Evolutionary conservation across 2,888 invertebrate genomes (phyloP).

Genomic region (Oscheius sp.): DNA sequence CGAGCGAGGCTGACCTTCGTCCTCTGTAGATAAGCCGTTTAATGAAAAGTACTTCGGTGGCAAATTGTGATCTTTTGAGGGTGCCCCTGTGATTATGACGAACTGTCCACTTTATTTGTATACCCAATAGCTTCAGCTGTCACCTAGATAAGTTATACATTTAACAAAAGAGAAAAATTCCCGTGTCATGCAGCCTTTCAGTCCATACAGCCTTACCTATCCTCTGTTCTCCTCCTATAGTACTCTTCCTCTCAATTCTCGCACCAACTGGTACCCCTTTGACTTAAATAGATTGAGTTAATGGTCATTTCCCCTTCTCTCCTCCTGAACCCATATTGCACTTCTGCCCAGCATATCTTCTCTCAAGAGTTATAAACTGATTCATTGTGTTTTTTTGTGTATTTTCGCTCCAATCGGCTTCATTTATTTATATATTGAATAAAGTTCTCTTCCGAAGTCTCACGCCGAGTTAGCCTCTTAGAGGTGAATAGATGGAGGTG

Average conservation of each 20-base stretch:
- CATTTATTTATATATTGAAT: neutral
- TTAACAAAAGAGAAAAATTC: slow-evolving; percentile 6
- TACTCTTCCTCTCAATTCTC: slow-evolving; percentile 25
- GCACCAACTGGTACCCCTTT: slow-evolving; percentile 26
- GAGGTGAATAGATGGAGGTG: slow-evolving; percentile 29
- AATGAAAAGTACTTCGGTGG: slow-evolving; percentile 13
- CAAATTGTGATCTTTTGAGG: slow-evolving; percentile 9
- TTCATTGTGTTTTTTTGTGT: neutral
- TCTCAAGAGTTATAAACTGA: slow-evolving; percentile 1
- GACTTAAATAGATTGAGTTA: slow-evolving; percentile 33
- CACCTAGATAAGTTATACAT: neutral
- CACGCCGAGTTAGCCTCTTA: neutral
- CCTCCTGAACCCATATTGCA: slow-evolving; percentile 9
- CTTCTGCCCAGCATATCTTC: slow-evolving; percentile 20
- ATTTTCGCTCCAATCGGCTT: neutral
- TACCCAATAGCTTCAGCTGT: too few species aligned
- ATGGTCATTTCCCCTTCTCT: slow-evolving; percentile 12
- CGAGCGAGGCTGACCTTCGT: slow-evolving; percentile 48
- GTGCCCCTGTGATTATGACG: slow-evolving; percentile 6
- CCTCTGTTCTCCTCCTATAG: slow-evolving; percentile 1
- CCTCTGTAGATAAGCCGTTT: slow-evolving; percentile 37
- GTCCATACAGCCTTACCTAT: slow-evolving; percentile 18
- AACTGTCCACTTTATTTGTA: neutral
- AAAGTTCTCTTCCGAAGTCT: slow-evolving; percentile 13
- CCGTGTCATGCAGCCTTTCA: slow-evolving; percentile 36